Percentiles rank a stretch among this genome's conserved stretches.
These are phyloP conservation scores for Capricornis sumatraensis DNA, from an alignment of 2,113 vertebrate genomes.

Conservation along the genomic window DNA sequence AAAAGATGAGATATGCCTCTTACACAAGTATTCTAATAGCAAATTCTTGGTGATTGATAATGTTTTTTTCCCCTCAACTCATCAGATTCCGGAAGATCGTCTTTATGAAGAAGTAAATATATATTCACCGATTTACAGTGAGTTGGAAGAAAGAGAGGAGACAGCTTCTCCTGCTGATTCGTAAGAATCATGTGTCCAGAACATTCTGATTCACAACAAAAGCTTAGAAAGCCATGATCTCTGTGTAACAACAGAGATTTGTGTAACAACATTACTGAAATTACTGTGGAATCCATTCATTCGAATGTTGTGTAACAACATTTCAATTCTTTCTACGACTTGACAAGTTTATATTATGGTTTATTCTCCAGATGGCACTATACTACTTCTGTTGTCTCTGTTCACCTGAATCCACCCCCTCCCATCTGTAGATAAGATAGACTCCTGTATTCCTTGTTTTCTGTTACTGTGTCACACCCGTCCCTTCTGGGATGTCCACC, in stretches of 20 bases:
- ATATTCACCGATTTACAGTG: constrained; percentile 63
- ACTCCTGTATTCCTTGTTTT: background rate
- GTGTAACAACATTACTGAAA: too few species aligned
- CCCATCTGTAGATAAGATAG: background rate
- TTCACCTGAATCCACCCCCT: background rate
- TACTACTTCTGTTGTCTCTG: background rate
- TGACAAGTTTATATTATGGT: background rate
- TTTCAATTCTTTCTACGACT: background rate
- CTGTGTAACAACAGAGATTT: background rate
- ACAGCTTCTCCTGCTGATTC: background rate
- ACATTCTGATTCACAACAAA: background rate
- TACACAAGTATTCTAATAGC: background rate
- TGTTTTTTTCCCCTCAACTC: background rate
- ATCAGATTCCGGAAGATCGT: constrained; percentile 54
- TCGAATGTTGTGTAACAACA: too few species aligned
- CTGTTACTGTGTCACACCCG: background rate
- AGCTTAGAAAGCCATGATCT: background rate
- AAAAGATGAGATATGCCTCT: background rate
- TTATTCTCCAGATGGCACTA: background rate
- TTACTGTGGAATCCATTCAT: too few species aligned
- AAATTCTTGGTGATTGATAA: background rate
- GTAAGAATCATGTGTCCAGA: background rate
- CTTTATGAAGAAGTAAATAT: constrained; percentile 71
- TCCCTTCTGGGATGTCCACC: background rate
- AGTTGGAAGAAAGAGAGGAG: constrained; percentile 11